These are phyloP conservation scores for Crocidura indochinensis DNA, from an alignment of 2,797 vertebrate species.

Conservation along the genomic window DNA sequence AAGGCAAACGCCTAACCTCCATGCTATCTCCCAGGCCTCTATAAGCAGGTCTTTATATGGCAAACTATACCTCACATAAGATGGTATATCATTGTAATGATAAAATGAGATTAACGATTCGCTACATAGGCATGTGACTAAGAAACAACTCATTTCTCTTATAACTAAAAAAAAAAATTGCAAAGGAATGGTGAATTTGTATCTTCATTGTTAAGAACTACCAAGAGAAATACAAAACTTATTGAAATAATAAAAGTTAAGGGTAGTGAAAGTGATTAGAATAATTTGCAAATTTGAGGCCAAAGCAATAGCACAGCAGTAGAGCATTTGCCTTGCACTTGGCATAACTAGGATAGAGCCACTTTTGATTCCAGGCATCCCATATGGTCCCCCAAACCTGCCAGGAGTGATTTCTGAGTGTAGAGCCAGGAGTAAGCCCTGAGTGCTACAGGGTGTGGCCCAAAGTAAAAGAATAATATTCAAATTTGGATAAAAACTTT, in stretches of 20 bases:
- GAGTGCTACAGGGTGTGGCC: too few relatives aligned
- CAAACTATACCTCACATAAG: slow-evolving; percentile 28
- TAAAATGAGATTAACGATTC: slow-evolving; percentile 28
- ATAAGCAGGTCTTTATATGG: background rate
- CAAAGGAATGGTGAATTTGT: background rate
- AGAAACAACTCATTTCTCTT: slow-evolving; percentile 33
- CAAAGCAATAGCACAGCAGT: too few relatives aligned
- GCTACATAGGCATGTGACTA: slow-evolving; percentile 2
- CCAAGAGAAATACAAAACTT: slow-evolving; percentile 43
- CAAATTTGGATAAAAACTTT: slow-evolving; percentile 1
- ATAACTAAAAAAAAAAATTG: slow-evolving; percentile 40
- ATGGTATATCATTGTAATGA: background rate
- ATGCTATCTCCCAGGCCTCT: too few relatives aligned
- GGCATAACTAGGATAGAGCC: too few relatives aligned
- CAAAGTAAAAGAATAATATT: too few relatives aligned
- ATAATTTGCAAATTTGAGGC: slow-evolving; percentile 63
- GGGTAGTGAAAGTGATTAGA: slow-evolving; percentile 33
- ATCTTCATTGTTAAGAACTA: slow-evolving; percentile 57
- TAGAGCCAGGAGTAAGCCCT: too few relatives aligned
- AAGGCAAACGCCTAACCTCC: too few relatives aligned
- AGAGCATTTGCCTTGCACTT: too few relatives aligned
- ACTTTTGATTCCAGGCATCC: too few relatives aligned
- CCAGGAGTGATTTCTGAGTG: too few relatives aligned
- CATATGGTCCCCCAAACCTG: too few relatives aligned
- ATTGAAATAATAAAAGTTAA: slow-evolving; percentile 58